Base-by-base conservation (phyloP, 2,888 invertebrate species). In the Eueremaeus valkanovi region DNA sequence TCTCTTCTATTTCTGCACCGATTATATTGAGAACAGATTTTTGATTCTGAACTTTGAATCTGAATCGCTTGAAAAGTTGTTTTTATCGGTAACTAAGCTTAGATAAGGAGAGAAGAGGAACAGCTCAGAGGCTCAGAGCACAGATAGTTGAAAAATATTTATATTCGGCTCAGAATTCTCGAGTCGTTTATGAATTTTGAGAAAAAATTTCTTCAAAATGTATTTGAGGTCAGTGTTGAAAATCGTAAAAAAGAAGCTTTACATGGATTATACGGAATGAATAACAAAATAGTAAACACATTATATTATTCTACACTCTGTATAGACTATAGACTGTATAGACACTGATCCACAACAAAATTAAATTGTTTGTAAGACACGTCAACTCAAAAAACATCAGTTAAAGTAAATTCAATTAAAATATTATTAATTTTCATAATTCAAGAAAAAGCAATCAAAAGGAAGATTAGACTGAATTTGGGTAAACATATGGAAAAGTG, bases 1-100 rank as follows among this genome's bases (percentile, higher is more conserved):
- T 27, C 21, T 55, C 1, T 24, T 24, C 24, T 51, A 51, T 58
- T 16, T 24, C 13, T 24, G 11, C 29, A 58, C 16, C 29, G 31
- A 16, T 58, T 58, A 29, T 58, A 24, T 29, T 9, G 29, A 58
- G 58, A 31, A 31, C 58, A 58, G 58, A 58, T 58, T 58, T n/a
- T n/a, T n/a, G n/a, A n/a, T n/a, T n/a, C 58, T 58, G 58, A 58
- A 58, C 58, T 58, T 58, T 58, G 58, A 58, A 58, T n/a, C n/a
- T n/a, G 29, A 13, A 29, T 24, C 29, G n/a, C 29, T 58, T 58
- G 58, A 29, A 58, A 58, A 58, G 58, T 58, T 58, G 58, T 58
- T 58, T 58, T 58, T 49, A 58, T 58, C 58, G 58, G 58, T 58
- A 58, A 58, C 58, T 58, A 58, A 58, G 58, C 58, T 58, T 58